These are phyloP conservation scores for Eriosoma lanigerum DNA, from an alignment of 1,140 invertebrate species.

Conservation along the genomic window DNA sequence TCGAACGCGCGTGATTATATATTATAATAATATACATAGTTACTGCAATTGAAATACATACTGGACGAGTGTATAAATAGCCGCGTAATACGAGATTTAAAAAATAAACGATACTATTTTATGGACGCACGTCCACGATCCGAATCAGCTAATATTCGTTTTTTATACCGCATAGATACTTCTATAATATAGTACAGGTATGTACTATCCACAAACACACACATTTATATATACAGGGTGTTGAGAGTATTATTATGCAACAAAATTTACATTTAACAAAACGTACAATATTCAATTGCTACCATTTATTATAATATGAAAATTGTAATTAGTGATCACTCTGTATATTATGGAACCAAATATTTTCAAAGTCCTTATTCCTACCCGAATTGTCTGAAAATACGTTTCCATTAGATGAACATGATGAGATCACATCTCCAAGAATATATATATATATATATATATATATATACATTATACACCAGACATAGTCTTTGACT, in stretches of 20 bases:
- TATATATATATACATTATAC: neutral
- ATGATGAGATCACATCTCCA: neutral
- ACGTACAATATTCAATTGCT: no score
- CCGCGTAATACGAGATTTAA: slow-evolving; percentile 3
- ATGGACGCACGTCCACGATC: neutral
- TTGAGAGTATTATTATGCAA: no score
- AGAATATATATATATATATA: neutral
- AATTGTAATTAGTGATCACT: no score
- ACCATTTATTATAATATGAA: no score
- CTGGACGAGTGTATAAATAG: no score
- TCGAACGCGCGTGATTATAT: neutral
- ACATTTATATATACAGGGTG: no score
- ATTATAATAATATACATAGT: no score
- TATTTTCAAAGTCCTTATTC: neutral
- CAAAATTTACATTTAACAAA: no score
- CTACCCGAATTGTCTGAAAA: neutral
- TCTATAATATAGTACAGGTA: neutral
- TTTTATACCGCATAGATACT: neutral
- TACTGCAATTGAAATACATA: no score
- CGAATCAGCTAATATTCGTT: neutral
- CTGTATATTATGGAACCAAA: no score
- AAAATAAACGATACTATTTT: neutral
- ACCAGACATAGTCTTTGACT: neutral
- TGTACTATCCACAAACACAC: no score
- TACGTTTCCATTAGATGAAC: neutral